Base-by-base conservation (phyloP, 2,797 vertebrate genomes). In the Pangasius macronema region DNA sequence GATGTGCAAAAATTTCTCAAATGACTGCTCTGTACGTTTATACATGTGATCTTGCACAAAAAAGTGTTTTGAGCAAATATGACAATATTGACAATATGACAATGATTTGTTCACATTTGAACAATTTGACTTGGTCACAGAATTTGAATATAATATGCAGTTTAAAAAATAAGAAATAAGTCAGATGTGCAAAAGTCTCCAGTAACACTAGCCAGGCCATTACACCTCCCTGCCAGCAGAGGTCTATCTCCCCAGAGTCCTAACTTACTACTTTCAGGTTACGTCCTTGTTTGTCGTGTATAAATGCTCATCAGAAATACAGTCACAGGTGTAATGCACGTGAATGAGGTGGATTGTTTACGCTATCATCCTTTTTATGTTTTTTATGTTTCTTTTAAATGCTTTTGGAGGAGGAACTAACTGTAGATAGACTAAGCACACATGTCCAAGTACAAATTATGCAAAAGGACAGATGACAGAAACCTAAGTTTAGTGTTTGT, bases 1-100 rank as follows among this genome's bases (percentile, higher is more conserved):
- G 96, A 97, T 97, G 96, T 96, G 93, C 94, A 94, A 91, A 93
- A 91, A 91, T 92, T 95, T 95, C 94, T 95, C 95, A 94, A 94
- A 94, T 94, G 91, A 93, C 13, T 61, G 42, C 6, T 27, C 5
- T 42, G 6, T 61, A 39, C 16, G 27, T 76, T 51, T n/a, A 51
- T 51, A 51, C 11, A 18, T 22, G n/a, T 79, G 30, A 33, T 79
- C 16, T 22, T 22, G 8, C 14, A 5, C n/a, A 27, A 27, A 5
- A 5, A 51, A n/a, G 24, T 51, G 14, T 30, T 10, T n/a, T 36
- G 3, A 27, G 13, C 9, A 39, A 61, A 42, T 16, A 33, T 79
- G 30, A 79, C 18, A n/a, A 77, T 39, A 39, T 39, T n/a, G n/a
- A n/a, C n/a, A 61, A 42, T 16, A 33, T 79, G 30, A 79, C 18